Evolutionary conservation across 2,888 invertebrate species (phyloP), one percentile per base, ranked within the genome.

Genomic region (Eristalinus aeneus): DNA sequence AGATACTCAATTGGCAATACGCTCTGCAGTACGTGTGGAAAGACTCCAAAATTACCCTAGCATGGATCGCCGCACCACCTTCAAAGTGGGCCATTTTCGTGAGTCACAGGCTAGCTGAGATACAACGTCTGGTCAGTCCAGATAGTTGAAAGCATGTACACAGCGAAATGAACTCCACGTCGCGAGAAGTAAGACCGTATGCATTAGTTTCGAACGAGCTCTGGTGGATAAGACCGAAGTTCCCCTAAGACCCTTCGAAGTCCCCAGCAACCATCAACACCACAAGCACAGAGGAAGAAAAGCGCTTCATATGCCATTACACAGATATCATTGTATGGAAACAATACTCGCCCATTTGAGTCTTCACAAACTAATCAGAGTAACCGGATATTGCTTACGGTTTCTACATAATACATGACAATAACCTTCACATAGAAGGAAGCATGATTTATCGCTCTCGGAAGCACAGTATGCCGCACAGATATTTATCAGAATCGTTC

Each of bases 161-260:
- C 10, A 63, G 60, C 4, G 31, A 72, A 22, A 2, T 61, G 22
- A 63, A 61, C 22, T 39, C 46, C 8, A 60, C 60, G 20, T 72
- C 72, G 12, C 31, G 72, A 53, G 61, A 63, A 32, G 22, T 36
- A n/a, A 31, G n/a, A 32, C 72, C 63, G 22, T 63, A 32, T 6
- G 23, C 46, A 1, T 23, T 61, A 39, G 34, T 61, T 20, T 46
- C 53, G 4, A 61, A 64, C 39, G 27, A 54, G 11, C 61, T 77
- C 12, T 77, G 77, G 80, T 77, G 73, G 73, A 67, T 34, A 6
- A 76, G 73, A n/a, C 76, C 75, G 12, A 10, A 32, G 10, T 84
- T 36, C 53, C 79, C 79, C 0, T 39, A 65, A 10, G 22, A 8
- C 2, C 12, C 0, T 58, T 16, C 23, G 22, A 12, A 27, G 34